Evolutionary conservation across 1,140 invertebrate genomes (phyloP), one percentile per base, ranked within the genome.

Genomic region (Lordiphosa clarofinis): DNA sequence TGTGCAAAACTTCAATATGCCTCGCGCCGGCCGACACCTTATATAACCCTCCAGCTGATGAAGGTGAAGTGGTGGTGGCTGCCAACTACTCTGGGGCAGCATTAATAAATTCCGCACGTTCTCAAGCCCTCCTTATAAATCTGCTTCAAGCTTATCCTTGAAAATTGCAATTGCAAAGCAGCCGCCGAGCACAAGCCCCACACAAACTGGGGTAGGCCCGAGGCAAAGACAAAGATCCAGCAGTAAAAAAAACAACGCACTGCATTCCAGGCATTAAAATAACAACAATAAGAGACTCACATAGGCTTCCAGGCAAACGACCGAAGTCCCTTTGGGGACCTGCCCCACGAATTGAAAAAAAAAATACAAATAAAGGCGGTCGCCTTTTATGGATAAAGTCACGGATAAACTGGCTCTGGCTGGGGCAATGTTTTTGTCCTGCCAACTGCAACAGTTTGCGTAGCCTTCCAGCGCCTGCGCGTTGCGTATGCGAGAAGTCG

Each of bases 91-190:
- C 38, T 24, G 46, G 44, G 52, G 35, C 43, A 55, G 73, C 68
- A 84, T 84, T 84, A 84, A 84, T 84, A 84, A 78, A 78, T 84
- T 84, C 56, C 37, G 73, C 78, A 84, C 78, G 73, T 84, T 84
- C 73, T 84, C 78, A 31, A 76, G 78, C 69, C 78, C 58, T 56
- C 60, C 65, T 62, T 86, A 86, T 86, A 86, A 86, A 86, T 86
- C 81, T 81, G 81, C 73, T 86, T 87, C 75, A 79, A 86, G 75
- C 75, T 67, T 86, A 86, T 86, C 82, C 81, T 86, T 86, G 81
- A 86, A 81, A 86, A 86, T 86, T 86, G 81, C 81, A 86, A 82
- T 86, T 73, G 82, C 73, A 84, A 60, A 84, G 69, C 70, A 81
- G 49, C 40, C 57, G 48, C 42, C 33, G 36, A n/a, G 28, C 15